Evolutionary conservation across 2,888 invertebrate genomes (phyloP), one percentile per base, ranked within the genome.

Genomic region (Atethmia centrago): DNA sequence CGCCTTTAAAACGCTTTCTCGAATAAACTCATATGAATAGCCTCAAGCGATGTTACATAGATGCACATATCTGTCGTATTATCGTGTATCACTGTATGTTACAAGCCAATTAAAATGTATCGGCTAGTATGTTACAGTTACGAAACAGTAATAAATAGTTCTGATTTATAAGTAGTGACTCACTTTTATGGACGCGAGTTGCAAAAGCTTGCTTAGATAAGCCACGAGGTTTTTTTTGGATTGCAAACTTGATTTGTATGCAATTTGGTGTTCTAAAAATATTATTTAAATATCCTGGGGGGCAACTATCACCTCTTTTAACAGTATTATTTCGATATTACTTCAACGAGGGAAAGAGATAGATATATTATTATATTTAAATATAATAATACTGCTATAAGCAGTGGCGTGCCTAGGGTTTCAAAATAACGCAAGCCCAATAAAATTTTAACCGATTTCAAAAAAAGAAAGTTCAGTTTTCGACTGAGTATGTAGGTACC

Each of bases 31-130:
- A 61, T 69, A 66, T 56, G 31, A 25, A 28, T 67, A 59, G 69
- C 85, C 77, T 28, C n/a, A 62, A 63, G 79, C 80, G 1, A 59
- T 77, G 49, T 84, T 77, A 80, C 76, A 65, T 65, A 65, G 61
- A 71, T 59, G 28, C 25, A 68, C 65, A 79, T 66, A 79, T 66
- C 56, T 31, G 47, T 66, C 40, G 16, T 40, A 25, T 12, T 53
- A 63, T 65, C 47, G 4, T 66, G 28, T 77, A 71, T 67, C 76
- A 77, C 59, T 71, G 19, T 25, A 63, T 25, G 53, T 77, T 72
- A 82, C 71, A 69, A 66, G 56, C 25, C 47, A 75, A 81, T 75
- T 73, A 73, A 74, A 74, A 66, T 73, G 40, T 82, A 75, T 71
- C 53, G 16, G n/a, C 58, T 72, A 55, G 66, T 70, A 65, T 58